Percentiles rank a stretch among this genome's conserved stretches.
These are phyloP conservation scores for Spea hammondii DNA, from an alignment of 2,797 vertebrate genomes.

Conservation along the genomic window DNA sequence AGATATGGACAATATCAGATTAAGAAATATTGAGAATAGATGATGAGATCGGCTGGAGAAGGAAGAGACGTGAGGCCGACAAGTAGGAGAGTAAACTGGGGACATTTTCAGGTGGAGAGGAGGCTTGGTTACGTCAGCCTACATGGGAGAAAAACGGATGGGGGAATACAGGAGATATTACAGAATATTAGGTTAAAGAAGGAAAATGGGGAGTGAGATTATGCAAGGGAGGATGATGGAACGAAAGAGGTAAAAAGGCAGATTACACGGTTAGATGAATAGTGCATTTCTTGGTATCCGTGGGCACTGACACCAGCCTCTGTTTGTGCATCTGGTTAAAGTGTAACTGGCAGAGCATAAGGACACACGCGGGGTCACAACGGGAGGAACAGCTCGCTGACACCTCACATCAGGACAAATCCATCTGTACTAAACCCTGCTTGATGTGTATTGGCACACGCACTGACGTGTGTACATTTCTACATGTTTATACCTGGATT, in stretches of 20 bases:
- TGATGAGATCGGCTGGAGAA: not conserved
- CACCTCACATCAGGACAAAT: not conserved
- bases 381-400: slow-evolving; percentile 13
- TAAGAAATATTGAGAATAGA: too few relatives aligned
- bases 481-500: too few relatives aligned
- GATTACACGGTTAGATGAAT: not conserved
- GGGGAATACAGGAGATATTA: not conserved
- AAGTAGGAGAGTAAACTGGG: not conserved
- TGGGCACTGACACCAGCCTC: slow-evolving; percentile 23
- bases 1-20: too few relatives aligned
- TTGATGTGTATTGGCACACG: too few relatives aligned
- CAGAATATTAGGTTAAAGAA: not conserved
- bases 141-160: not conserved
- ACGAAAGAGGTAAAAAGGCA: not conserved
- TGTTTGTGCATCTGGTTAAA: slow-evolving; percentile 47
- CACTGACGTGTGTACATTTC: too few relatives aligned
- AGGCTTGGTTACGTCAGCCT: too few relatives aligned
- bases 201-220: not conserved
- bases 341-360: slow-evolving; percentile 27
- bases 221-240: not conserved
- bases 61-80: not conserved
- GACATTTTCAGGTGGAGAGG: not conserved
- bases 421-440: not conserved
- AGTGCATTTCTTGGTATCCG: slow-evolving; percentile 38
- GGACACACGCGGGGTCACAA: slow-evolving; percentile 27